Percentiles rank a stretch among this genome's conserved stretches.
These are phyloP conservation scores for Oncorhynchus nerka DNA, from an alignment of 2,113 vertebrate species.

Conservation along the genomic window DNA sequence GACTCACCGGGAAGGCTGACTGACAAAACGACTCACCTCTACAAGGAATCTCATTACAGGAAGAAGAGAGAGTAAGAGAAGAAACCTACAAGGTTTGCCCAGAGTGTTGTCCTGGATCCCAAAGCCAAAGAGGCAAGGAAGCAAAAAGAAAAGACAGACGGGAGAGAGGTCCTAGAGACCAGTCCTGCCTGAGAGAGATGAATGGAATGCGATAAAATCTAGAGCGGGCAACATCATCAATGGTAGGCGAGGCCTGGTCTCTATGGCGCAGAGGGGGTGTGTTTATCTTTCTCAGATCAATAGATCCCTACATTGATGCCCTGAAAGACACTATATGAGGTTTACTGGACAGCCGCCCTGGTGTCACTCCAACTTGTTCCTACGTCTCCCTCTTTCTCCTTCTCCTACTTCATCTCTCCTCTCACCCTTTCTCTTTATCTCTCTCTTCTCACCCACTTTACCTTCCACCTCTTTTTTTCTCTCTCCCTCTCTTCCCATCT, in stretches of 20 bases:
- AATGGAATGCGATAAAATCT: conserved; percentile 13
- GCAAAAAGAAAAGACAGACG: neutral
- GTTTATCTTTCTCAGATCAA: conserved; percentile 71
- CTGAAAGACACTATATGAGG: conserved; percentile 67
- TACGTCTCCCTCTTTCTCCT: neutral
- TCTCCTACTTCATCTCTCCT: conserved; percentile 13
- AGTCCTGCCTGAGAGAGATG: neutral
- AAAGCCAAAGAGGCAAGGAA: neutral
- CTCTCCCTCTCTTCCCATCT: conserved; percentile 5
- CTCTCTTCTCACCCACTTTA: neutral
- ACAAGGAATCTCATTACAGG: conserved; percentile 59
- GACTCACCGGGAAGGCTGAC: conserved; percentile 47
- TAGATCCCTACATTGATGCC: conserved; percentile 51
- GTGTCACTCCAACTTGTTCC: conserved; percentile 30
- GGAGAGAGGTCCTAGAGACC: conserved; percentile 8
- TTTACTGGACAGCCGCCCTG: conserved; percentile 59
- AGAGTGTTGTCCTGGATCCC: conserved; percentile 22
- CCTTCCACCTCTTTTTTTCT: neutral
- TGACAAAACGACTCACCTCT: conserved; percentile 47
- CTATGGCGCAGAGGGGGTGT: conserved; percentile 44
- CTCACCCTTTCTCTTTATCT: neutral
- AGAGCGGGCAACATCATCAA: conserved; percentile 33
- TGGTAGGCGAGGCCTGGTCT: conserved; percentile 20
- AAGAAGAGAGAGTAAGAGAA: conserved; percentile 1
- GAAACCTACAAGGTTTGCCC: conserved; percentile 19